Evolutionary conservation across 1,140 invertebrate species (phyloP), one percentile per base, ranked within the genome.

Genomic region (Battus philenor): DNA sequence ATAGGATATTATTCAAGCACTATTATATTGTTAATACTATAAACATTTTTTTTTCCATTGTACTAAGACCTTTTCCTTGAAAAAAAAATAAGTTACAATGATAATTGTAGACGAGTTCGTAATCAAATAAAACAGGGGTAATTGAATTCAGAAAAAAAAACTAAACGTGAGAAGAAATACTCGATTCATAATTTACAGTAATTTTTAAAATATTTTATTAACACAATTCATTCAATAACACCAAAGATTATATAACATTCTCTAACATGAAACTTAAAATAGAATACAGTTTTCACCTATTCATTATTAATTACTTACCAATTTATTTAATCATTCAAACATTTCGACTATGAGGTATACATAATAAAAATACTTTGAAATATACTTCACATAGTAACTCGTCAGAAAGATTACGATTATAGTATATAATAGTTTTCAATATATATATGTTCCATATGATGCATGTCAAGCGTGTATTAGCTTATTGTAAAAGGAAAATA

Each of bases 151-250:
- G n/a, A n/a, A n/a, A n/a, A n/a, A n/a, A n/a, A n/a, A n/a, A n/a
- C n/a, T n/a, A 53, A 50, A 54, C 27, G 18, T 29, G 27, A 72
- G 79, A 63, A 68, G 58, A 81, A 81, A 83, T 68, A 78, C 74
- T 74, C 51, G 59, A 74, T 73, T 68, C 59, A 84, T 75, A 79
- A 80, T 80, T 79, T 80, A 82, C 69, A 81, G 65, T 78, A 81
- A 58, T 85, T 85, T 85, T 85, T 62, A 86, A 86, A 86, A 87
- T 86, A 83, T 86, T 87, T 87, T 87, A 87, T 87, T 87, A 87
- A 86, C 86, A 87, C 84, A 87, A 87, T 87, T 87, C 84, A 84
- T 86, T 86, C 81, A 87, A 78, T 86, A 87, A 87, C 84, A 86
- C 83, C 82, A 83, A 87, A 85, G 84, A 86, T 86, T 86, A 86